Base-by-base conservation (phyloP, 1,140 invertebrate genomes). In the Scylla paramamosain region DNA sequence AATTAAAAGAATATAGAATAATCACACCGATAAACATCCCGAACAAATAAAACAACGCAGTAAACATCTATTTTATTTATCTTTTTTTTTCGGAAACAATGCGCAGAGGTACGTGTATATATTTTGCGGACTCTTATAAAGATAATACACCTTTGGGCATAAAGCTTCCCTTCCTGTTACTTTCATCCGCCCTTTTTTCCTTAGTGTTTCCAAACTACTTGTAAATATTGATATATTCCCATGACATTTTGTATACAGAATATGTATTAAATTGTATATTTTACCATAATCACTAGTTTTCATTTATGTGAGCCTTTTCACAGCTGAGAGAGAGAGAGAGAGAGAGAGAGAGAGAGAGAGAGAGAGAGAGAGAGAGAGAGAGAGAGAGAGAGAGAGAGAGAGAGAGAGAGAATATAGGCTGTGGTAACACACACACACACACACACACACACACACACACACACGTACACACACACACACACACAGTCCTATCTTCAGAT, bases 241-340 rank as follows among this genome's bases (percentile, higher is more conserved):
- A 86, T 89, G 87, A 89, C 52, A 90, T 94, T 94, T 94, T 94
- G 93, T 94, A 94, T 94, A 94, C 93, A 94, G 52, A 94, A 94
- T 88, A 93, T 94, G 93, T 94, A 94, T 77, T 94, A 94, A 94
- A 94, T 94, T 89, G 93, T 94, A 94, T 94, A 94, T 94, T 94
- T 94, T 94, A 94, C 89, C 86, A 89, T 89, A 89, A 1, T 29
- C 6, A 45, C 4, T 31, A 20, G 28, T 10, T 83, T 28, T 67
- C n/a, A 29, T 45, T 8, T 6, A 46, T 14, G 12, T 39, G 39
- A 84, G n/a, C 7, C 16, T 8, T 28, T 83, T 14, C 52, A 20
- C 52, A 59, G 2, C 16, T 4, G 10, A 59, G 12, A 59, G 52
- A 39, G 39, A 39, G 39, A 39, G 39, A 39, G 39, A 39, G 39